Percentiles rank a stretch among this genome's conserved stretches.
phyloP scores from a whole-genome alignment of 2,113 vertebrate species.

The Oreochromis niloticus region DNA sequence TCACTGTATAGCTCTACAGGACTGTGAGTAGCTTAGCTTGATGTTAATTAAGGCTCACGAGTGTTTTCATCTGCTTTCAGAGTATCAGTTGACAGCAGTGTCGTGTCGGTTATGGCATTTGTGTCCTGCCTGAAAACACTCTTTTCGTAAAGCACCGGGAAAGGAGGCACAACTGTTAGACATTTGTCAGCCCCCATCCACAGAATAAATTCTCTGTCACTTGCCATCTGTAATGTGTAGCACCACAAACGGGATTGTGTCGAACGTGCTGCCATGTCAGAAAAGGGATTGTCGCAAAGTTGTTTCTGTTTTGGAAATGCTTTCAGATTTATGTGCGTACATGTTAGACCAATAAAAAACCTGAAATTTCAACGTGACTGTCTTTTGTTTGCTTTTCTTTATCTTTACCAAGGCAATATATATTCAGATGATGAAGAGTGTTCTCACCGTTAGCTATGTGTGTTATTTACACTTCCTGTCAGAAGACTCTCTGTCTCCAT shows the following conservation, averaged over 20 bases:
- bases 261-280: background rate
- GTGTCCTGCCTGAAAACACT: background rate
- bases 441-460: background rate
- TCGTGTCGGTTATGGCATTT: background rate
- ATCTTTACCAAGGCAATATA: background rate
- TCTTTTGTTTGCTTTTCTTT: background rate
- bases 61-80: constrained; percentile 24
- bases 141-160: background rate
- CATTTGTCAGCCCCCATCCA: background rate
- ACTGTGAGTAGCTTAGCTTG: background rate
- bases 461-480: constrained; percentile 43
- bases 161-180: background rate
- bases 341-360: background rate
- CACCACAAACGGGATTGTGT: constrained; percentile 6
- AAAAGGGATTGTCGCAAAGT: background rate
- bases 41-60: constrained; percentile 33
- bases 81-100: background rate
- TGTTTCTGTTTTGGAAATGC: background rate
- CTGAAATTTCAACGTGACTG: background rate
- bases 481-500: background rate
- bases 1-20: background rate
- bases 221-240: background rate
- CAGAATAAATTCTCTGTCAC: background rate
- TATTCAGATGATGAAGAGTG: background rate
- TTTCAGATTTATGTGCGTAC: background rate